Evolutionary conservation across 2,113 vertebrate genomes (phyloP).

Genomic region (Chaetorhynchus papuensis): DNA sequence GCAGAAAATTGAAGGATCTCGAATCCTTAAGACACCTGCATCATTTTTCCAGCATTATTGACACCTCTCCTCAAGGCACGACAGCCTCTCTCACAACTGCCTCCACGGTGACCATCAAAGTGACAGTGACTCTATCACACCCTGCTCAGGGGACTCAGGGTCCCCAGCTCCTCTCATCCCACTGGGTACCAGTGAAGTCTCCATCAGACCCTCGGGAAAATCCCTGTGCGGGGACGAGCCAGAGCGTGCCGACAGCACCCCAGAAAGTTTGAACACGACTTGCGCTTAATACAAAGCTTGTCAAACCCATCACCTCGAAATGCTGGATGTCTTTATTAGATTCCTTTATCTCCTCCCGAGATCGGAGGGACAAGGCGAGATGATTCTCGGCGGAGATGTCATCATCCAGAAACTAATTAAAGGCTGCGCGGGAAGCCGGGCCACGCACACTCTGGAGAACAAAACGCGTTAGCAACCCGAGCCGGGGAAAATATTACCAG

Average conservation of each 20-base stretch:
- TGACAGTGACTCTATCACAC: background rate
- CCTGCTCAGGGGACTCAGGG: background rate
- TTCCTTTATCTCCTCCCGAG: conserved; percentile 73
- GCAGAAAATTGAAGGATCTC: conserved; percentile 23
- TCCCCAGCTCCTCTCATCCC: background rate
- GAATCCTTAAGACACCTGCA: background rate
- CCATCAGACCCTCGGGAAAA: conserved; percentile 25
- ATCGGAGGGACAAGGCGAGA: conserved; percentile 62
- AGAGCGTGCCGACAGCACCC: background rate
- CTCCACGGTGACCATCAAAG: background rate
- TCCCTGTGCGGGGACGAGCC: background rate
- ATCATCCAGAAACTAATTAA: conserved; percentile 82
- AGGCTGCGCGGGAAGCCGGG: conserved; percentile 69
- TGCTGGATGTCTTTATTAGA: conserved; percentile 78
- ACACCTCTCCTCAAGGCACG: background rate
- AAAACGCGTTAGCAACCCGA: conserved; percentile 70
- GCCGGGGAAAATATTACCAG: conserved; percentile 66
- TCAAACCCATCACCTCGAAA: conserved; percentile 76
- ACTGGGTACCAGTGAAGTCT: background rate
- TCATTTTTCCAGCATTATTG: background rate
- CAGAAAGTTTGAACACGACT: conserved; percentile 55
- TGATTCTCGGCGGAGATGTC: conserved; percentile 72
- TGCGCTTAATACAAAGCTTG: conserved; percentile 74
- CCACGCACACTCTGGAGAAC: conserved; percentile 67
- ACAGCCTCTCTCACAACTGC: background rate